These are phyloP conservation scores for Rapana venosa DNA, from an alignment of 2,888 invertebrate species.

Conservation along the genomic window DNA sequence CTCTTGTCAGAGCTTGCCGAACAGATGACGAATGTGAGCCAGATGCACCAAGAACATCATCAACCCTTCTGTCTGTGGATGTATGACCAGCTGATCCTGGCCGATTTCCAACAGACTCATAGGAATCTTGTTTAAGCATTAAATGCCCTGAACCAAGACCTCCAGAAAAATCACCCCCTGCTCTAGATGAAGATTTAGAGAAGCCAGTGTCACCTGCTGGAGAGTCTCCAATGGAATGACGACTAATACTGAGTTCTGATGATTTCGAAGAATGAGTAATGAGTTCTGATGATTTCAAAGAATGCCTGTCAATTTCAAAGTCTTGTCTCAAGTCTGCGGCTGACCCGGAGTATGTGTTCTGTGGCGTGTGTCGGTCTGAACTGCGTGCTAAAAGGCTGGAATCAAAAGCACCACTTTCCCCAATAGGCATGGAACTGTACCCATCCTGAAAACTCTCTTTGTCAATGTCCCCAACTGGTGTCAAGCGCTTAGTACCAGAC, in stretches of 20 bases:
- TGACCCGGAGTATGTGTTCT: conserved; percentile 3
- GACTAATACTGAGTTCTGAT: conserved; percentile 32
- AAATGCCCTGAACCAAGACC: conserved; percentile 35
- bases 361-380: conserved; percentile 52
- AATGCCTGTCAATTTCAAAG: conserved; percentile 4
- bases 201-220: background rate
- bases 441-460: conserved; percentile 60
- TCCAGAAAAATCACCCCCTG: conserved; percentile 41
- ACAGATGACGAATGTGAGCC: conserved; percentile 10
- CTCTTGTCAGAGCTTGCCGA: conserved; percentile 32
- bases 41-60: conserved; percentile 28
- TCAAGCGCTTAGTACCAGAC: conserved; percentile 55
- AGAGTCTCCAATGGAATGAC: conserved; percentile 10
- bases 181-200: conserved; percentile 26
- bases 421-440: conserved; percentile 42
- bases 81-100: conserved; percentile 30
- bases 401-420: conserved; percentile 15
- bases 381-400: conserved; percentile 50
- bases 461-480: conserved; percentile 66
- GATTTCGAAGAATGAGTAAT: background rate
- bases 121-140: conserved; percentile 37
- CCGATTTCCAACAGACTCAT: conserved; percentile 24
- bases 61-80: conserved; percentile 28
- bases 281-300: conserved; percentile 25
- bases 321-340: conserved; percentile 31